Conservation (phyloP, 2,113 vertebrate species). For the Sapajus apella region DNA sequence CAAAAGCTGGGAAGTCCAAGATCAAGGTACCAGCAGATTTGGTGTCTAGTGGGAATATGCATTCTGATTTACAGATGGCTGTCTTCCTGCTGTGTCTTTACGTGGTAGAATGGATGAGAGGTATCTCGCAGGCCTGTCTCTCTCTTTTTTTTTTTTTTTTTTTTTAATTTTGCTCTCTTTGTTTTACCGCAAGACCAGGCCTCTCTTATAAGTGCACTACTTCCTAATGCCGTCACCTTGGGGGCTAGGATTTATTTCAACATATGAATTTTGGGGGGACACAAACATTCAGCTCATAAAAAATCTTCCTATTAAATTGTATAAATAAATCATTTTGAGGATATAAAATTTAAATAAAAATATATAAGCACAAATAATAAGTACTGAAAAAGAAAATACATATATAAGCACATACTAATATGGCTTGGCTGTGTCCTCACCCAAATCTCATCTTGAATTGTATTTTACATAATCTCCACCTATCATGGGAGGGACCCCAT, state of each 20-base stretch:
- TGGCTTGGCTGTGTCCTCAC: no score
- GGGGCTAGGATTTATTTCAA: not conserved
- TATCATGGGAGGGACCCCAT: no score
- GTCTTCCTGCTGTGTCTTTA: not conserved
- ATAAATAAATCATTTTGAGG: conserved; percentile 17
- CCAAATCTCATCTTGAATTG: no score
- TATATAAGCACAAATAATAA: not conserved
- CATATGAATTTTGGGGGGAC: not conserved
- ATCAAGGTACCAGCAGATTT: not conserved
- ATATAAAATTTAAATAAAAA: not conserved
- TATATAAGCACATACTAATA: not conserved
- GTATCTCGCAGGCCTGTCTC: not conserved
- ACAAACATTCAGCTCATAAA: not conserved
- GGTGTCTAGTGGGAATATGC: not conserved
- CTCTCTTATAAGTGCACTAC: not conserved
- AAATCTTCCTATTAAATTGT: not conserved
- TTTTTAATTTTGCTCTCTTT: no score
- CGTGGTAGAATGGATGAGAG: not conserved
- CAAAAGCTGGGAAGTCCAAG: not conserved
- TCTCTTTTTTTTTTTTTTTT: no score
- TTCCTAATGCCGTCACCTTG: not conserved
- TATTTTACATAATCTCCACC: no score
- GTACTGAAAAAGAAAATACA: not conserved
- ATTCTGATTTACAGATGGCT: not conserved
- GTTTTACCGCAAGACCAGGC: not conserved